A percentile compares a stretch with the other conserved stretches of the same genome.
These are phyloP conservation scores for Microcebus griseorufus DNA, from an alignment of 2,113 vertebrate genomes.

Conservation along the genomic window DNA sequence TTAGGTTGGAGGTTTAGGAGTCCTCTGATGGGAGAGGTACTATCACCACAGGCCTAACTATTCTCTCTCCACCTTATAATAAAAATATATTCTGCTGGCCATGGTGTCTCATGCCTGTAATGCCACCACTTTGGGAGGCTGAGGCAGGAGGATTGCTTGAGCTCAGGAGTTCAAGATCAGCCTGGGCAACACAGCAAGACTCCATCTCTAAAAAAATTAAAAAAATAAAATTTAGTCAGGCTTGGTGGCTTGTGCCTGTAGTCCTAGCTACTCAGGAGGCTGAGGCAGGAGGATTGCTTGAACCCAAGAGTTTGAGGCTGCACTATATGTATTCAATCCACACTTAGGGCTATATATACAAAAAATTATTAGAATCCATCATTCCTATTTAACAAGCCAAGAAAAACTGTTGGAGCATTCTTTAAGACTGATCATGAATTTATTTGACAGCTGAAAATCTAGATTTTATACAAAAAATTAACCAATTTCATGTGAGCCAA, in stretches of 20 bases:
- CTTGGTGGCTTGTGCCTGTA: no score
- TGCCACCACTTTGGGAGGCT: no score
- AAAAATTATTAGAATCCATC: not conserved
- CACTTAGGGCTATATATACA: not conserved
- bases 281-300: no score
- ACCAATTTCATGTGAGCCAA: not conserved
- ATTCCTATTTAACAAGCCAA: not conserved
- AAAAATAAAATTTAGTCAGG: no score
- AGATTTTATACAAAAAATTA: not conserved
- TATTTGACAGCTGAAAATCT: not conserved
- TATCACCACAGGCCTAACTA: not conserved
- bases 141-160: no score
- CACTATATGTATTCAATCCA: no score
- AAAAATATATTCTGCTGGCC: not conserved
- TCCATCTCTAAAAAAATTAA: no score
- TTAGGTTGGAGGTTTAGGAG: not conserved
- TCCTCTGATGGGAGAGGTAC: accelerated
- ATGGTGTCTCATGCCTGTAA: no score
- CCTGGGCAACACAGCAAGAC: no score
- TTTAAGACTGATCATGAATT: not conserved
- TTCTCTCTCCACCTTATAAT: not conserved
- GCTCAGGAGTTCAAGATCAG: no score
- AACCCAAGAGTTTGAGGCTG: no score
- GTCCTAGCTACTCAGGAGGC: no score
- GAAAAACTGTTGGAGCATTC: not conserved